These are phyloP conservation scores for Lepeophtheirus salmonis DNA, from an alignment of 1,140 invertebrate genomes.

Conservation along the genomic window DNA sequence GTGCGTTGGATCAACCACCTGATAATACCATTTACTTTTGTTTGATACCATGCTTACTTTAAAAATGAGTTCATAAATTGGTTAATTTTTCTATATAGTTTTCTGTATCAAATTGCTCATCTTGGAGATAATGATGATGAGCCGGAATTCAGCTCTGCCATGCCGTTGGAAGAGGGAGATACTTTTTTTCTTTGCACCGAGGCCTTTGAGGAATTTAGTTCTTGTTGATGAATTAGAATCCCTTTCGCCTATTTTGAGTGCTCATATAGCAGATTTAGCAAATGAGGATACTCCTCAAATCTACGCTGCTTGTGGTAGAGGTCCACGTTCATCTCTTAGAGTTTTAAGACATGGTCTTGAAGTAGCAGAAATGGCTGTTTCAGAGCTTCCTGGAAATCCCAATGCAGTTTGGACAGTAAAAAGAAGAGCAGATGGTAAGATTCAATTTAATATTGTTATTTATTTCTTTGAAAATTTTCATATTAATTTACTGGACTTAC, in stretches of 20 bases:
- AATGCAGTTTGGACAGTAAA: constrained; percentile 99
- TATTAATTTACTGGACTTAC: too few species aligned
- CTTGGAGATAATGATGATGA: constrained; percentile 98
- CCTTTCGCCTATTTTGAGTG: constrained; percentile 74
- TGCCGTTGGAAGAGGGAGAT: constrained; percentile 94
- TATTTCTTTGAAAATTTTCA: too few species aligned
- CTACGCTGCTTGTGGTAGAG: constrained; percentile 84
- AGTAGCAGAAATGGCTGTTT: constrained; percentile 97
- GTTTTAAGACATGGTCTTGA: constrained; percentile 91
- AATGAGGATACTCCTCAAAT: constrained; percentile 98
- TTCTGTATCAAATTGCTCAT: constrained; percentile 95
- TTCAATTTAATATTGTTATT: too few species aligned
- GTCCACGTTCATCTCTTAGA: constrained; percentile 73
- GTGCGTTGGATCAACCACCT: constrained; percentile 6
- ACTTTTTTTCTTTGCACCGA: constrained; percentile 96
- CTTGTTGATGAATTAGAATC: constrained; percentile 96
- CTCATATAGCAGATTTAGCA: constrained; percentile 53
- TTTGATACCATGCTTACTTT: not conserved
- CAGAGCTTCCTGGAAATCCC: constrained; percentile 92
- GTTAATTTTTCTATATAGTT: too few species aligned
- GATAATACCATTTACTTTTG: constrained; percentile 20
- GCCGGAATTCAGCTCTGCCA: constrained; percentile 93
- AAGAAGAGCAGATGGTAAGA: constrained; percentile 75
- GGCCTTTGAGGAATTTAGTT: constrained; percentile 82
- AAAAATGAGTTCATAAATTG: too few species aligned